Evolutionary conservation across 2,888 invertebrate species (phyloP), one percentile per base, ranked within the genome.

Genomic region (Argynnis bischoffii): DNA sequence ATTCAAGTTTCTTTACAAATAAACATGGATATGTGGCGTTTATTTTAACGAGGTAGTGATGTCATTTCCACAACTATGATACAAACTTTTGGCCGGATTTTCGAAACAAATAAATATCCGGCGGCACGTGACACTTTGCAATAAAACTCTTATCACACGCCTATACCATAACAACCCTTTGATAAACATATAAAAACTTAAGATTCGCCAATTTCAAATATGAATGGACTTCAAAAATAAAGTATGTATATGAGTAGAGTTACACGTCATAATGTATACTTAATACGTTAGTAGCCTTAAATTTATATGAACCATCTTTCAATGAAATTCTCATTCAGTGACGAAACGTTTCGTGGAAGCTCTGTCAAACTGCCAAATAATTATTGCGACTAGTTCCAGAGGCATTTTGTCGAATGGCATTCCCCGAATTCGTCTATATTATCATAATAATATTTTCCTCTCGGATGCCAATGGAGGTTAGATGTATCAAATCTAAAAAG

Each of bases 321-420:
- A 65, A 66, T 67, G 69, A 67, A 71, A 71, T 69, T 55, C 63
- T 69, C 65, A 65, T 69, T 65, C 71, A 63, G 64, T 71, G 71
- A 71, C 71, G 64, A 64, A 63, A 69, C 51, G 15, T 53, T 69
- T 66, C 63, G 55, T 55, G 63, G 69, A 63, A 57, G 47, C 47
- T 16, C 6, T 48, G 60, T 51, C 31, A 18, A 51, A 63, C 56
- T 69, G 66, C 61, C 63, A 60, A 67, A 64, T 60, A 47, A 69
- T 61, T 41, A 51, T n/a, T 31, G 46, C 31, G 50, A 55, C 48
- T 54, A 63, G 67, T 64, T 41, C 1, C 50, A 48, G 60, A 21
- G 15, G 48, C 60, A 59, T 57, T 63, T 54, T 54, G 53, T 51
- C 51, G 57, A 64, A 57, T 31, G 63, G 67, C 59, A 56, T 59